These are phyloP conservation scores for Sebastes iracundus DNA, from an alignment of 2,797 vertebrate genomes.

Conservation along the genomic window DNA sequence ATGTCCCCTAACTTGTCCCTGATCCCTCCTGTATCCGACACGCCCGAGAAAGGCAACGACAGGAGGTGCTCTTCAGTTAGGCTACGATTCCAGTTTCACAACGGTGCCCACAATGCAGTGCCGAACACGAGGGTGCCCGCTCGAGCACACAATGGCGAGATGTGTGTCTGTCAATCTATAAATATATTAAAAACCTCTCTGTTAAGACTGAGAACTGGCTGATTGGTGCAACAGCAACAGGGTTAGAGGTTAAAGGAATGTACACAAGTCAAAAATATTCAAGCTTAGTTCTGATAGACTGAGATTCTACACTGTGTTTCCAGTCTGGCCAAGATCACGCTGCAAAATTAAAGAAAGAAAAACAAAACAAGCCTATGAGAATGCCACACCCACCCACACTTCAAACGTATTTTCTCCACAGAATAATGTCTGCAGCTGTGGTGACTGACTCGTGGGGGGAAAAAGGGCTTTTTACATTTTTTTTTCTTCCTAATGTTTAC, in stretches of 20 bases:
- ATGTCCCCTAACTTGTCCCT: slow-evolving; percentile 72
- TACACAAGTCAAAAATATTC: slow-evolving; percentile 73
- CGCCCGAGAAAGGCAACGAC: slow-evolving; percentile 32
- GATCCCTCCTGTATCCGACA: slow-evolving; percentile 58
- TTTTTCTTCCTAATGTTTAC: slow-evolving; percentile 21
- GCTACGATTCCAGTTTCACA: slow-evolving; percentile 80
- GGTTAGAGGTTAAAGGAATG: slow-evolving; percentile 79
- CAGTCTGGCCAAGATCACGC: slow-evolving; percentile 69
- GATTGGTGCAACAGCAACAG: slow-evolving; percentile 48
- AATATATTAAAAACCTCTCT: slow-evolving; percentile 70
- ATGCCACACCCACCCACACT: slow-evolving; percentile 20
- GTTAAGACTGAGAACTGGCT: slow-evolving; percentile 58
- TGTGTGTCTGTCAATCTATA: slow-evolving; percentile 43
- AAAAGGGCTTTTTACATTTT: background rate
- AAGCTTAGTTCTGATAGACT: slow-evolving; percentile 66
- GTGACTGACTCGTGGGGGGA: slow-evolving; percentile 25
- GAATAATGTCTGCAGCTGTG: slow-evolving; percentile 22
- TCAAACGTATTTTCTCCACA: slow-evolving; percentile 12
- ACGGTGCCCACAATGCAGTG: slow-evolving; percentile 70
- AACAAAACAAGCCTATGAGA: background rate
- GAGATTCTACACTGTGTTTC: slow-evolving; percentile 75
- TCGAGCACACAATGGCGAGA: slow-evolving; percentile 40
- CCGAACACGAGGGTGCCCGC: slow-evolving; percentile 43
- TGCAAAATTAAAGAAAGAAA: slow-evolving; percentile 45
- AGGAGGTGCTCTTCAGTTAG: slow-evolving; percentile 71